Base-by-base conservation (phyloP, 2,113 vertebrate species). In the Gadus macrocephalus region DNA sequence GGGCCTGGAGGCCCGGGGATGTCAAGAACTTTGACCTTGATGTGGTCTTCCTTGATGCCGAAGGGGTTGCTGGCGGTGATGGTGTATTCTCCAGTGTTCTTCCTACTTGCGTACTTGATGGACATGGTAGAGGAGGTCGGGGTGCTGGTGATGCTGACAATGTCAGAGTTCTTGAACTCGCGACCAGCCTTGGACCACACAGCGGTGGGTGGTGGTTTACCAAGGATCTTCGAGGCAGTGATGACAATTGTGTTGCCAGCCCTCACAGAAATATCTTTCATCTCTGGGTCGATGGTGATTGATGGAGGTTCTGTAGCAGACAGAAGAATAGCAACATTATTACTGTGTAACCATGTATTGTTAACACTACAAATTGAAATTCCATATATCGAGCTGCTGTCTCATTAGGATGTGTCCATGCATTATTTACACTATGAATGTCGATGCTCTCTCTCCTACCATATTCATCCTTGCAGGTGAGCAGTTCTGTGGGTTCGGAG, bases 31-130 rank as follows among this genome's bases (percentile, higher is more conserved):
- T 94, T 98, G 53, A 99, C 97, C 80, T 94, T 96, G 56, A 99
- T 91, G 0, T 85, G 92, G 62, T 98, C 97, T 55, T 97, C 93
- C 78, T 96, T 98, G 65, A 96, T 98, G 68, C 97, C 97, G 20
- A 98, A 99, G 80, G 97, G 94, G 91, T 99, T 99, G 83, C 93
- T 95, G 68, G 97, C 97, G 60, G 94, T 98, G 77, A 99, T 98
- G 15, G 86, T 94, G 73, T 99, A 99, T 82, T 98, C 96, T 63
- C 96, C 97, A 49, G 96, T 96, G 93, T 99, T 97, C 86, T 98
- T 99, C 83, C 94, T 92, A 72, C 91, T 91, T 76, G 96, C 95
- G 8, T 99, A 99, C 82, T 98, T 99, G 78, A 99, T 84, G 55
- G 89, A 89, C 73, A 99, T 79, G 62, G 89, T 94, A 66, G 97